Percentiles rank a stretch among this genome's conserved stretches.
phyloP scores from a whole-genome alignment of 2,888 invertebrate species.

The Phengaris alcon region DNA sequence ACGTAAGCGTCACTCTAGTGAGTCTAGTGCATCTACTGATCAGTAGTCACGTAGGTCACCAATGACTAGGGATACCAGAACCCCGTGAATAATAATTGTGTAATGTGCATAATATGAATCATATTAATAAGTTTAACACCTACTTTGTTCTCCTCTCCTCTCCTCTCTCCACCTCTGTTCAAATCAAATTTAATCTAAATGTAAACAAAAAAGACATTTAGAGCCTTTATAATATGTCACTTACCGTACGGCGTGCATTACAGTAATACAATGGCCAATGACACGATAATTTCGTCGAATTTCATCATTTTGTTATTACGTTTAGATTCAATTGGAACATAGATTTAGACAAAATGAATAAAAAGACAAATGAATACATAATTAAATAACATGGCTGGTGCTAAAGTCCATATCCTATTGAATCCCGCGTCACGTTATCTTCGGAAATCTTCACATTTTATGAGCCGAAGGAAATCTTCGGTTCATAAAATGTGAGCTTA shows the following conservation, averaged over 20 bases:
- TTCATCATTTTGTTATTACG: no score
- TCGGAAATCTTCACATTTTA: no score
- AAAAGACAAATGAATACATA: neutral
- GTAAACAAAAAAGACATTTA: no score
- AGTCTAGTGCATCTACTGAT: neutral
- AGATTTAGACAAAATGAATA: neutral
- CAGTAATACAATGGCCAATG: no score
- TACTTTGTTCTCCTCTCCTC: no score
- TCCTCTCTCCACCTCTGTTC: no score
- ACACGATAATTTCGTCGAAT: no score
- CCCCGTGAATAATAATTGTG: neutral
- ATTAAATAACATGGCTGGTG: neutral
- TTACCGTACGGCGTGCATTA: no score
- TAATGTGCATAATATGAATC: neutral
- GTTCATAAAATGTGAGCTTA: neutral
- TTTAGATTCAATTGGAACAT: no score
- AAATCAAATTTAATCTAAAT: no score
- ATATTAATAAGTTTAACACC: neutral
- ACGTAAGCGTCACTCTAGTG: neutral
- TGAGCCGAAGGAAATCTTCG: neutral
- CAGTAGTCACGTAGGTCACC: neutral
- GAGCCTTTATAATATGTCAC: no score
- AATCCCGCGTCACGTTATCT: neutral
- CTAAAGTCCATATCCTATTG: neutral
- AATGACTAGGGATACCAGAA: neutral